These are phyloP conservation scores for Gallirallus australis DNA, from an alignment of 2,797 vertebrate species.

Conservation along the genomic window DNA sequence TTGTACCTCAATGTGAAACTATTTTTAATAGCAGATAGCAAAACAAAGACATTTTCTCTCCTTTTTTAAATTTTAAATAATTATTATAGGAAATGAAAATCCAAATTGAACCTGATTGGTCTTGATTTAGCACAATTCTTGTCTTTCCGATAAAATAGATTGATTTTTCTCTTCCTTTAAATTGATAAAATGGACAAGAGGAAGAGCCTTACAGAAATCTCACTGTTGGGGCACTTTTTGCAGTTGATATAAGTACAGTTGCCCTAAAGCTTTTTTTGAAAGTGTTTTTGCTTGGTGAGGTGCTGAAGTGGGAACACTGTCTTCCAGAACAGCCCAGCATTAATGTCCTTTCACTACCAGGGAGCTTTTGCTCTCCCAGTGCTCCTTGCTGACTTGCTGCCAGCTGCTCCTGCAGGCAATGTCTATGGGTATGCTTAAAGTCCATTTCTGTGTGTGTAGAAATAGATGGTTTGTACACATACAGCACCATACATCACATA, in stretches of 20 bases:
- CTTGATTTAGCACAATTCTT: background rate
- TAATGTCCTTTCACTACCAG: background rate
- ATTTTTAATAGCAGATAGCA: background rate
- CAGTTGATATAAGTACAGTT: background rate
- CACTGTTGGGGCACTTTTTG: background rate
- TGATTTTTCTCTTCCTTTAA: background rate
- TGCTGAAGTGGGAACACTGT: background rate
- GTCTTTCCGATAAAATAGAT: background rate
- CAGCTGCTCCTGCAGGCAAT: slow-evolving; percentile 25
- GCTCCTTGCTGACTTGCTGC: slow-evolving; percentile 53
- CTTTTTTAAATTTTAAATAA: background rate
- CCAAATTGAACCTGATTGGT: background rate
- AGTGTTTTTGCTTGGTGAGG: slow-evolving; percentile 40
- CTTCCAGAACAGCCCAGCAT: background rate
- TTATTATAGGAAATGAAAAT: background rate
- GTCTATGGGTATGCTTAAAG: slow-evolving; percentile 27
- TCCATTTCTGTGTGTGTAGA: slow-evolving; percentile 57
- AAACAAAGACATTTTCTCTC: background rate
- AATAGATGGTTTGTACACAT: slow-evolving; percentile 39
- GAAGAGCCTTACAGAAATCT: background rate
- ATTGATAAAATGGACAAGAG: background rate
- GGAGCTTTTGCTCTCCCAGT: background rate
- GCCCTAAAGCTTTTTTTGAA: background rate
- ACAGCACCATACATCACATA: slow-evolving; percentile 48
- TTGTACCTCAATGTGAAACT: background rate